Conservation (phyloP, 1,140 invertebrate species). For the Eupristina koningsbergeri region DNA sequence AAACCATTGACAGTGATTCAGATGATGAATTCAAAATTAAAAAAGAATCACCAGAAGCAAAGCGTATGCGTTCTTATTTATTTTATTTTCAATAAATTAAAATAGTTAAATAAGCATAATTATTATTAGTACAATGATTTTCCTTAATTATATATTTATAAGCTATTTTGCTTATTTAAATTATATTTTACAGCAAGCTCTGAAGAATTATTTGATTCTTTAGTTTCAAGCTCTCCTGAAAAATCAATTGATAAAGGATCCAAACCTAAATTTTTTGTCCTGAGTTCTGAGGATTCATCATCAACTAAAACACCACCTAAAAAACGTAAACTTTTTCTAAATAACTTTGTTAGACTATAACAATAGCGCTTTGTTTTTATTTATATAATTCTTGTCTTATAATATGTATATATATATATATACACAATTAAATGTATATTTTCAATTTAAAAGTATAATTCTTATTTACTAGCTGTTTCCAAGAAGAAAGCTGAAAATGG, state of each 20-base stretch:
- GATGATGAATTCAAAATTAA: conserved; percentile 64
- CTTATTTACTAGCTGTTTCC: conserved; percentile 51
- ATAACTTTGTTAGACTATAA: not conserved
- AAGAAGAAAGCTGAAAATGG: conserved; percentile 66
- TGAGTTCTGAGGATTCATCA: conserved; percentile 61
- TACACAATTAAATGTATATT: too few species aligned
- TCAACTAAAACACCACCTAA: conserved; percentile 57
- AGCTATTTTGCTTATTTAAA: not conserved
- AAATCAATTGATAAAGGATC: conserved; percentile 54
- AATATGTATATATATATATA: too few species aligned
- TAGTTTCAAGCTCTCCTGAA: conserved; percentile 62
- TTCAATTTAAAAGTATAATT: too few species aligned
- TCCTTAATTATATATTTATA: too few species aligned
- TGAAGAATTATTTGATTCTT: conserved; percentile 69
- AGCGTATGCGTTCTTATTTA: conserved; percentile 57
- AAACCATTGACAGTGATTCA: conserved; percentile 62
- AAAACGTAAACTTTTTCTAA: conserved; percentile 56
- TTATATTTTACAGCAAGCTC: conserved; percentile 60
- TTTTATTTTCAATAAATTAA: not conserved
- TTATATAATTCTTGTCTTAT: too few species aligned
- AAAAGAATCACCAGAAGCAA: conserved; percentile 60
- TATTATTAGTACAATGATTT: too few species aligned
- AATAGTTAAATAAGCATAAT: too few species aligned
- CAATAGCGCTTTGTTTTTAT: not conserved
- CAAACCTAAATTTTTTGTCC: conserved; percentile 42